phyloP scores from a whole-genome alignment of 2,888 invertebrate species.

The Drosophila percnosoma region DNA sequence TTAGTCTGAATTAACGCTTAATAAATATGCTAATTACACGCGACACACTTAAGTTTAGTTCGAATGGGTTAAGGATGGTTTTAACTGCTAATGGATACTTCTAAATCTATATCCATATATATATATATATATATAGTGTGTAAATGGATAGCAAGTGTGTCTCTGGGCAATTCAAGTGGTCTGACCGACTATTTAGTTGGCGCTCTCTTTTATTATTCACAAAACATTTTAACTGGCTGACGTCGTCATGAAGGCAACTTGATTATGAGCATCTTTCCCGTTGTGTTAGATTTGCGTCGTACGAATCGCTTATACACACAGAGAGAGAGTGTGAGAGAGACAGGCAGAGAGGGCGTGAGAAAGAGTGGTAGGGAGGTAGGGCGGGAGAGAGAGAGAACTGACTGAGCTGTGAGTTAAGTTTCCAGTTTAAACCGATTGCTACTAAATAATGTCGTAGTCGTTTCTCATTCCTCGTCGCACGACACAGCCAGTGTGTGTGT shows the following conservation, averaged over 20 bases:
- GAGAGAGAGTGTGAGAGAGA: slow-evolving; percentile 10
- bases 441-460: slow-evolving; percentile 60
- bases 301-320: slow-evolving; percentile 64
- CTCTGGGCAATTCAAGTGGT: slow-evolving; percentile 38
- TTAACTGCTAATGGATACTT: slow-evolving; percentile 5
- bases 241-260: slow-evolving; percentile 34
- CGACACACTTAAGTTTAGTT: slow-evolving; percentile 45
- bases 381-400: slow-evolving; percentile 23
- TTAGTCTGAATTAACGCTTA: slow-evolving; percentile 26
- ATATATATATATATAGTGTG: not conserved
- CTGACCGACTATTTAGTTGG: slow-evolving; percentile 58
- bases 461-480: slow-evolving; percentile 22
- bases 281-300: slow-evolving; percentile 74
- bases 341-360: slow-evolving; percentile 27
- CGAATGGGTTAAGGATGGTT: slow-evolving; percentile 26
- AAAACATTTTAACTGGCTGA: slow-evolving; percentile 43
- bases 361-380: not conserved
- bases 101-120: not conserved
- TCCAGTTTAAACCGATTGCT: slow-evolving; percentile 73
- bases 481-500: slow-evolving; percentile 31
- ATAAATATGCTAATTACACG: slow-evolving; percentile 60
- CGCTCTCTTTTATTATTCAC: slow-evolving; percentile 18
- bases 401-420: slow-evolving; percentile 48
- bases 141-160: slow-evolving; percentile 16
- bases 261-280: slow-evolving; percentile 35